Evolutionary conservation across 2,888 invertebrate species (phyloP).

Genomic region (Erannis defoliaria): DNA sequence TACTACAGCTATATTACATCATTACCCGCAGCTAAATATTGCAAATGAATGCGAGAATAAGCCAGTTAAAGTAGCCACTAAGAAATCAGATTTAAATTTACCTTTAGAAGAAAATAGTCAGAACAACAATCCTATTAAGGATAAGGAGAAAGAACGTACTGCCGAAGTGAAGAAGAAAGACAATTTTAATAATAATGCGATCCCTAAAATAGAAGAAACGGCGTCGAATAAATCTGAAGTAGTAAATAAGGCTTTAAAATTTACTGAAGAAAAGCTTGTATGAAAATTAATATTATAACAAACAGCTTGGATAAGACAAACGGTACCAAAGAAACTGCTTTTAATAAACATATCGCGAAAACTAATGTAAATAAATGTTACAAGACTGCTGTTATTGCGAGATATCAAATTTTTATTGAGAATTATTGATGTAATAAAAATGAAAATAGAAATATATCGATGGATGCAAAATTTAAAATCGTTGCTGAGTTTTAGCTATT

Average conservation of each 20-base stretch:
- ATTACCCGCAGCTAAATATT: constrained; percentile 72
- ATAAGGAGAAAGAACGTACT: constrained; percentile 30
- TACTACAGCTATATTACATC: constrained; percentile 80
- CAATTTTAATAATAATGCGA: constrained; percentile 71
- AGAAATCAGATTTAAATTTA: constrained; percentile 69
- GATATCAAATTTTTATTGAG: constrained; percentile 23
- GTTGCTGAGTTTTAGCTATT: constrained; percentile 29
- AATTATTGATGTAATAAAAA: constrained; percentile 16
- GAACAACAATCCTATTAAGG: constrained; percentile 69
- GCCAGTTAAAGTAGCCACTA: constrained; percentile 52
- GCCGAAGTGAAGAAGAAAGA: constrained; percentile 55
- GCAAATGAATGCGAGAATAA: constrained; percentile 56
- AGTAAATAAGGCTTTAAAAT: constrained; percentile 71
- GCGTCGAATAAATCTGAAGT: constrained; percentile 57
- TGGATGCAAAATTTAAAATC: constrained; percentile 9
- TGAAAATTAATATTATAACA: constrained; percentile 52
- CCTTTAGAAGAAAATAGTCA: constrained; percentile 56
- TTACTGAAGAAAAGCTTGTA: constrained; percentile 82
- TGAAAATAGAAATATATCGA: constrained; percentile 4
- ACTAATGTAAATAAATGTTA: constrained; percentile 29
- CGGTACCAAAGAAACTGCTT: constrained; percentile 27
- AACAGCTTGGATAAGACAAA: constrained; percentile 12
- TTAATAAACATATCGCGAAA: constrained; percentile 36
- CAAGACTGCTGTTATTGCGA: constrained; percentile 38
- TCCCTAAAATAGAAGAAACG: constrained; percentile 52